Evolutionary conservation across 2,797 vertebrate genomes (phyloP).

Genomic region (Sardinella longiceps): DNA sequence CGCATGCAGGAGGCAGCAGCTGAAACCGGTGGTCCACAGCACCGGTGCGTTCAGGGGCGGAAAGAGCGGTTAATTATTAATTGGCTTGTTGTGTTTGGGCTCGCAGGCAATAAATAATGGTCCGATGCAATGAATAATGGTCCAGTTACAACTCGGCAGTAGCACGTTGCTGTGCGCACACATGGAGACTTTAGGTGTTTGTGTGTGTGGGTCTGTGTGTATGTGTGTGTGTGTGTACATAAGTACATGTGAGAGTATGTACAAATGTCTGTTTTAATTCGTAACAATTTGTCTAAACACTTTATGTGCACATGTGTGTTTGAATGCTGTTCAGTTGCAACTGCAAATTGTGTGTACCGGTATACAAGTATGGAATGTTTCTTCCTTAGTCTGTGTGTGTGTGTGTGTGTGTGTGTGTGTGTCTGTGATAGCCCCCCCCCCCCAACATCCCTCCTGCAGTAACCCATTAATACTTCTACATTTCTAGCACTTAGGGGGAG

Average conservation of each 20-base stretch:
- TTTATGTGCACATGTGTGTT: background rate
- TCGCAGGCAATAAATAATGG: constrained; percentile 65
- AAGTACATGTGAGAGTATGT: background rate
- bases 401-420: background rate
- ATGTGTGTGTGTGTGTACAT: background rate
- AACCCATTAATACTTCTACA: constrained; percentile 60
- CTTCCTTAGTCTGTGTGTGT: background rate
- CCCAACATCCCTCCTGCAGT: constrained; percentile 47
- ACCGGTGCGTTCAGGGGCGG: constrained; percentile 45
- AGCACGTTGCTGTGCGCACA: constrained; percentile 28
- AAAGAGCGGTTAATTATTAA: constrained; percentile 66
- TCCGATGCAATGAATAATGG: constrained; percentile 64
- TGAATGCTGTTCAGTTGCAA: too few species aligned
- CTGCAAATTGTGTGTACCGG: background rate
- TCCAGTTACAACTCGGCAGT: constrained; percentile 52
- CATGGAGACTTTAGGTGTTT: background rate
- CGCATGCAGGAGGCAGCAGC: constrained; percentile 22
- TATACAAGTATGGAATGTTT: too few species aligned
- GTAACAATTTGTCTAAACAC: background rate
- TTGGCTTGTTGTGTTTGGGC: constrained; percentile 64
- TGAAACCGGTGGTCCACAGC: constrained; percentile 22
- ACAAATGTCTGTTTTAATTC: background rate
- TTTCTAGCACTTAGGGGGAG: constrained; percentile 53
- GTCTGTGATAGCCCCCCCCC: background rate
- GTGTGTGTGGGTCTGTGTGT: background rate